Evolutionary conservation across 2,113 vertebrate species (phyloP).

Genomic region (Pipra filicauda): DNA sequence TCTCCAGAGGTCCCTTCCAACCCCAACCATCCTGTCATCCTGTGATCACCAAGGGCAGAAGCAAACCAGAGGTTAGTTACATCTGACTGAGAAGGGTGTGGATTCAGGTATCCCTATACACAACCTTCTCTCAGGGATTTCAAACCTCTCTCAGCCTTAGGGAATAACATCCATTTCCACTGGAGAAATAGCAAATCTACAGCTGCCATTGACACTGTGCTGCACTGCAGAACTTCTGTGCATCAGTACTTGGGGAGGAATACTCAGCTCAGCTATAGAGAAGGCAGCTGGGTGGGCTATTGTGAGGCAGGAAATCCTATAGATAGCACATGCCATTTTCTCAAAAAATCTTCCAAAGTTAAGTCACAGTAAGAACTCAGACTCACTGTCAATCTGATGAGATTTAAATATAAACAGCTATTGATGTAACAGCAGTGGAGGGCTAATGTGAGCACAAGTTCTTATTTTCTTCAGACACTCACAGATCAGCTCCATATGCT

Average conservation of each 20-base stretch:
- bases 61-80: background rate
- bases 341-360: background rate
- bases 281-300: constrained; percentile 34
- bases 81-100: background rate
- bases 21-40: background rate
- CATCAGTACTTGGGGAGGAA: background rate
- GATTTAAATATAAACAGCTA: background rate
- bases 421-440: background rate
- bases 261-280: background rate
- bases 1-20: background rate
- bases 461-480: background rate
- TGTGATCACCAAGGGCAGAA: background rate
- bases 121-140: background rate
- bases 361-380: background rate
- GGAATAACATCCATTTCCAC: background rate
- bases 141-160: background rate
- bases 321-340: constrained; percentile 15
- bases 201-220: background rate
- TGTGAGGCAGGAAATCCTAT: constrained; percentile 45
- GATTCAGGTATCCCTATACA: background rate
- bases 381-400: background rate
- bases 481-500: constrained; percentile 25
- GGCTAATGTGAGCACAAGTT: background rate
- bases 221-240: background rate
- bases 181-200: background rate